Evolutionary conservation across 2,113 vertebrate species (phyloP), one percentile per base, ranked within the genome.

Genomic region (Gymnogyps californianus): DNA sequence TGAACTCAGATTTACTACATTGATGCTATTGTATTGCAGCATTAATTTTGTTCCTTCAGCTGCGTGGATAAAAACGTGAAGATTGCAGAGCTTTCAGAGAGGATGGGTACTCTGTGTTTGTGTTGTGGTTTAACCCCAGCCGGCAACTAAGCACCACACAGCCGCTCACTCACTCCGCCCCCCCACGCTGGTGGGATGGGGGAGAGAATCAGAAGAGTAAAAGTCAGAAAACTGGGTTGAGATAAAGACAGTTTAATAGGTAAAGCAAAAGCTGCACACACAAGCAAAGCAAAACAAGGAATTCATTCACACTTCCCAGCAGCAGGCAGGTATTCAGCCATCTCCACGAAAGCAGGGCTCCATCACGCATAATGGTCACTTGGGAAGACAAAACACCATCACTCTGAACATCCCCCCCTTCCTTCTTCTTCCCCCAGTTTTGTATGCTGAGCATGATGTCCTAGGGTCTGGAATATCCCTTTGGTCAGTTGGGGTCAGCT

Each of bases 351-450:
- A 78, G 31, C 47, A 49, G 59, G 32, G 17, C 7, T 79, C 34
- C 26, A 64, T 24, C 72, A 71, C 1, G 1, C 2, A 0, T 40
- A n/a, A 46, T 0, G 0, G 9, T 40, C 25, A 57, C 26, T 51
- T 42, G 42, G 40, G 57, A 44, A 84, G 57, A 21, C n/a, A 71
- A 78, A 78, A 51, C 0, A 0, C 10, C 22, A 6, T 20, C 3
- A 16, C 40, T 40, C 29, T 1, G 1, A 67, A 59, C 3, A 0
- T 9, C 8, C 15, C 8, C 15, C 4, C 28, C 40, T 61, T 3
- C 40, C 55, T n/a, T 49, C 18, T 15, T 34, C 55, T n/a, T 55
- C 18, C 17, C 11, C 9, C 25, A 42, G n/a, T 19, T 71, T 42
- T 62, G 11, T 34, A 22, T 42, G 16, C 11, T 78, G n/a, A 81